Conservation (phyloP, 1,140 invertebrate species). For the Pemphigus obesinymphae region DNA sequence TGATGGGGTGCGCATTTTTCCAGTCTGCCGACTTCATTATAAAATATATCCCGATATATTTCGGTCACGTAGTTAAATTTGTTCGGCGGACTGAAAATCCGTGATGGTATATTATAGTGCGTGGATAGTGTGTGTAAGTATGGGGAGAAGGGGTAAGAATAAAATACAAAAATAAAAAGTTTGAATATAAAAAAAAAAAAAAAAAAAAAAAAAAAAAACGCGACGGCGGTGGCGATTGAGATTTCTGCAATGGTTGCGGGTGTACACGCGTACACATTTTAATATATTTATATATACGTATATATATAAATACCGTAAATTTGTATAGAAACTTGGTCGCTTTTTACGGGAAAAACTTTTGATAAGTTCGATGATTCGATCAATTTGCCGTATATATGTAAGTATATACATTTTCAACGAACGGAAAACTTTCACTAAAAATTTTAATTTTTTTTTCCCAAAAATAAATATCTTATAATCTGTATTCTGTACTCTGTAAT, state of each 20-base stretch:
- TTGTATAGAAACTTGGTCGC: background rate
- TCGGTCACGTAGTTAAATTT: slow-evolving; percentile 41
- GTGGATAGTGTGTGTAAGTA: background rate
- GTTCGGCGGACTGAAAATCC: slow-evolving; percentile 31
- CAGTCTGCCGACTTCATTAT: slow-evolving; percentile 25
- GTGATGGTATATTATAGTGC: background rate
- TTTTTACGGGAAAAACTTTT: background rate
- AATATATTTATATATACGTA: no score
- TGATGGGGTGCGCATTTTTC: background rate
- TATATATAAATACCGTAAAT: background rate
- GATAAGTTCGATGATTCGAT: slow-evolving; percentile 7
- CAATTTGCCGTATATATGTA: background rate
- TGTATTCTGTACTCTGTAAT: no score
- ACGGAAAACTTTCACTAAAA: no score
- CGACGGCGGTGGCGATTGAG: background rate
- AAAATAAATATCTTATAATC: no score
- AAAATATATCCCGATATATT: slow-evolving; percentile 30
- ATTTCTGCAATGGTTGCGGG: background rate
- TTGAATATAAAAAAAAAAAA: background rate
- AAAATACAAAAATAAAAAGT: slow-evolving; percentile 1
- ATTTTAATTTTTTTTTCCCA: no score
- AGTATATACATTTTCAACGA: no score
- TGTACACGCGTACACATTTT: background rate
- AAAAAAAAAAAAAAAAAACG: background rate
- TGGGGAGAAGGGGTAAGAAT: background rate